These are phyloP conservation scores for Thymelicus lineola DNA, from an alignment of 2,888 invertebrate genomes.

Conservation along the genomic window DNA sequence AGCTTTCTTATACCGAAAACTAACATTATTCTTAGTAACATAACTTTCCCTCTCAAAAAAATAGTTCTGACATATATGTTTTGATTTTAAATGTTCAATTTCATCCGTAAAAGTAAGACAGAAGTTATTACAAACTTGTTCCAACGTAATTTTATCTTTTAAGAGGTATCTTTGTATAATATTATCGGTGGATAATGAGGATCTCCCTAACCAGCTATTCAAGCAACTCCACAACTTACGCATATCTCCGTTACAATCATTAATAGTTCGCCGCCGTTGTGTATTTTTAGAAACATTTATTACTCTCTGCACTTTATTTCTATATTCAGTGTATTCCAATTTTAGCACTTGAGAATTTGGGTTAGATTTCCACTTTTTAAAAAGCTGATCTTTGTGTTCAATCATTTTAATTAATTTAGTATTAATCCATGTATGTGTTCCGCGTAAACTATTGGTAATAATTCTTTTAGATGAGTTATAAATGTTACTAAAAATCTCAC, in stretches of 20 bases:
- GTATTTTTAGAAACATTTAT: slow-evolving; percentile 8
- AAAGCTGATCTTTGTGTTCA: not conserved
- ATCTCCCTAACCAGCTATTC: too few species aligned
- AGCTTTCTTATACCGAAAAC: not conserved
- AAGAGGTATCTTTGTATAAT: too few species aligned
- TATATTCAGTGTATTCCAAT: not conserved
- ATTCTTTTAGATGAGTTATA: too few species aligned
- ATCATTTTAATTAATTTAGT: not conserved
- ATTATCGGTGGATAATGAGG: too few species aligned
- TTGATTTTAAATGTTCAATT: not conserved
- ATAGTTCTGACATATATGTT: not conserved
- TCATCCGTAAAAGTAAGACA: not conserved
- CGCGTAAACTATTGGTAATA: not conserved
- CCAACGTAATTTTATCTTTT: too few species aligned
- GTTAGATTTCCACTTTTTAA: slow-evolving; percentile 12
- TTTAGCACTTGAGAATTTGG: not conserved
- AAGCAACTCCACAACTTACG: too few species aligned
- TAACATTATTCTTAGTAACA: not conserved
- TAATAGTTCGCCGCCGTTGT: not conserved
- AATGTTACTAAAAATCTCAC: too few species aligned
- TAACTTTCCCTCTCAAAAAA: slow-evolving; percentile 1
- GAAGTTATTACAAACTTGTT: not conserved
- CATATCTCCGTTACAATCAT: not conserved
- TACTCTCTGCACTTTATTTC: not conserved
- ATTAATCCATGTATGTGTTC: not conserved